Base-by-base conservation (phyloP, 2,113 vertebrate genomes). In the Sinocyclocheilus anophthalmus region DNA sequence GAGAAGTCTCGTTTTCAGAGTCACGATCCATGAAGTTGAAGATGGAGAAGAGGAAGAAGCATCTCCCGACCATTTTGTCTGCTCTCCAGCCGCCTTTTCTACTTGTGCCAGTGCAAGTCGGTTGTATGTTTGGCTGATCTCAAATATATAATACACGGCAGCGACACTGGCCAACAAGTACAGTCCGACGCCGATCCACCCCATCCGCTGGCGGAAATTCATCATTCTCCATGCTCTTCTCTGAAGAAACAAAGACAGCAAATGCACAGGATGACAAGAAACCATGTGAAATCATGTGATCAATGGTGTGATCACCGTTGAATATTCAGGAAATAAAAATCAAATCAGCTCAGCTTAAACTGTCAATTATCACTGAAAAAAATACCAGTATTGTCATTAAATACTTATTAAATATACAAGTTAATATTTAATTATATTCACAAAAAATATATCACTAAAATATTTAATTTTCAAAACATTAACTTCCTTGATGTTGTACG, bases 171-270 rank as follows among this genome's bases (percentile, higher is more conserved):
- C 93, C 88, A 99, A 88, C 87, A 99, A 92, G 92, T 97, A 99
- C 83, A 97, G 84, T 86, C 95, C 95, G 93, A 99, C 95, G 75
- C 96, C 96, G 88, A 99, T 95, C 98, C 97, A 99, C 87, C 97
- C 97, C 97, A 99, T 97, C 95, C 98, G 94, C 96, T 99, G 98
- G 79, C 98, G 97, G 95, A 99, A 99, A 94, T 99, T 99, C 98
- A 99, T 99, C 97, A 98, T 99, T 97, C 97, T 98, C 98, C 97
- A 99, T 99, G 95, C 96, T 98, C 96, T 86, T 87, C 79, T 84
- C 91, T 90, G 69, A 63, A 90, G 48, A 82, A 33, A 69, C 55
- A 26, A 42, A 30, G 42, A 59, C 18, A 61, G 59, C 55, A 4
- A 81, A 39, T 22, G 63, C 16, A 33, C 2, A 2, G 2, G 26